phyloP scores from a whole-genome alignment of 2,113 vertebrate genomes.

The Danio rerio region DNA sequence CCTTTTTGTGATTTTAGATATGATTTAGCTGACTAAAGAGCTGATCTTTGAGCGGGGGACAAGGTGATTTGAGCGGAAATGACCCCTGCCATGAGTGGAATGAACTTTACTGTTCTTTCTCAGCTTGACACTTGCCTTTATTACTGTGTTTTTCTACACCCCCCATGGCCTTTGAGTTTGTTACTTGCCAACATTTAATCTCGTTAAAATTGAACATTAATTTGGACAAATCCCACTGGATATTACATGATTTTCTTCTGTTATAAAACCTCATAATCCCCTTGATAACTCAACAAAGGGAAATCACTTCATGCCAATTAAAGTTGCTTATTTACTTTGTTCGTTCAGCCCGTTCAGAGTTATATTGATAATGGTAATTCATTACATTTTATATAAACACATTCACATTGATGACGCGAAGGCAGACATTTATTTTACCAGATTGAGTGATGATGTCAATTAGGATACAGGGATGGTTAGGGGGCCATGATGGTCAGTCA shows the following conservation, averaged over 20 bases:
- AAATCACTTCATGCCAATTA: constrained; percentile 60
- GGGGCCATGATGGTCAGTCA: too few species aligned
- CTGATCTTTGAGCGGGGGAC: constrained; percentile 44
- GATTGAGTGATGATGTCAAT: too few species aligned
- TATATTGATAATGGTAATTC: too few species aligned
- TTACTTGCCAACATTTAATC: constrained; percentile 50
- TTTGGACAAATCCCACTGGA: constrained; percentile 53
- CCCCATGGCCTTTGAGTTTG: constrained; percentile 27
- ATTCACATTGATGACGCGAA: too few species aligned
- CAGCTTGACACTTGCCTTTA: constrained; percentile 52
- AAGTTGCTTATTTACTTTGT: constrained; percentile 42
- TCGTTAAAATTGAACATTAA: constrained; percentile 53
- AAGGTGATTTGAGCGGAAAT: constrained; percentile 35
- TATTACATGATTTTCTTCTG: constrained; percentile 54
- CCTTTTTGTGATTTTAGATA: not conserved
- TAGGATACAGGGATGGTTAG: too few species aligned
- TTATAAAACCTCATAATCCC: constrained; percentile 63
- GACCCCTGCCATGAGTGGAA: constrained; percentile 53
- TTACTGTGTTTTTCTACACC: constrained; percentile 44
- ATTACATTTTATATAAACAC: too few species aligned
- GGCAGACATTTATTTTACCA: too few species aligned
- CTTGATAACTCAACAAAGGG: constrained; percentile 54
- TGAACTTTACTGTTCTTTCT: constrained; percentile 56
- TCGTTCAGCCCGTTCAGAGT: not conserved
- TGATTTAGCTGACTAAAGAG: constrained; percentile 18